Percentiles rank a stretch among this genome's conserved stretches.
phyloP scores from a whole-genome alignment of 2,113 vertebrate species.

The Tichodroma muraria region DNA sequence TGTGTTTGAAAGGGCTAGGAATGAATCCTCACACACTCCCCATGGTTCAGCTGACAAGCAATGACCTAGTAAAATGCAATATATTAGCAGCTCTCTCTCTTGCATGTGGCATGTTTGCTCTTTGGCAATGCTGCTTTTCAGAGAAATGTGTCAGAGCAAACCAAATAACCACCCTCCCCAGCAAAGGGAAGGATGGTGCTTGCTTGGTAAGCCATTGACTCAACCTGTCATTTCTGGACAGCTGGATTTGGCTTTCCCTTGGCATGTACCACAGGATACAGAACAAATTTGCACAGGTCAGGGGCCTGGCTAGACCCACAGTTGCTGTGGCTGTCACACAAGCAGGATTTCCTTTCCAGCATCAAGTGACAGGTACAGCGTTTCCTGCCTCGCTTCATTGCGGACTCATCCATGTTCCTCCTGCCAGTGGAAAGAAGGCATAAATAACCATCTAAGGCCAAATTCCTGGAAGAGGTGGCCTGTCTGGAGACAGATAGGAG shows the following conservation, averaged over 20 bases:
- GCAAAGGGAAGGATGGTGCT: not conserved
- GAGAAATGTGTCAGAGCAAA: not conserved
- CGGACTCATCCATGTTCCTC: not conserved
- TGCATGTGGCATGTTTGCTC: not conserved
- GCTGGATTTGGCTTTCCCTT: not conserved
- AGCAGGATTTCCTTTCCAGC: constrained; percentile 4
- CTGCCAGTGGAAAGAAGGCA: not conserved
- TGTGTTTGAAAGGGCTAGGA: not conserved
- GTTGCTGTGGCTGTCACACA: not conserved
- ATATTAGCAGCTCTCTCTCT: not conserved
- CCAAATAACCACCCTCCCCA: not conserved
- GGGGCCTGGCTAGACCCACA: not conserved
- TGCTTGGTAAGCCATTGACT: not conserved
- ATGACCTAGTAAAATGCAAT: not conserved
- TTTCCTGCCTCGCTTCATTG: not conserved
- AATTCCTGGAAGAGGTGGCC: not conserved
- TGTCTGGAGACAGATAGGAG: not conserved
- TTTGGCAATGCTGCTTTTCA: not conserved
- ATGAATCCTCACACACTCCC: not conserved
- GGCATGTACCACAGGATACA: not conserved
- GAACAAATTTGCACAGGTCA: not conserved
- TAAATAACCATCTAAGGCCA: not conserved
- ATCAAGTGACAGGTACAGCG: not conserved
- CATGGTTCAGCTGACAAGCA: not conserved
- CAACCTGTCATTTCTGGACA: not conserved